Evolutionary conservation across 2,113 vertebrate species (phyloP).

Genomic region (Tor tambroides): DNA sequence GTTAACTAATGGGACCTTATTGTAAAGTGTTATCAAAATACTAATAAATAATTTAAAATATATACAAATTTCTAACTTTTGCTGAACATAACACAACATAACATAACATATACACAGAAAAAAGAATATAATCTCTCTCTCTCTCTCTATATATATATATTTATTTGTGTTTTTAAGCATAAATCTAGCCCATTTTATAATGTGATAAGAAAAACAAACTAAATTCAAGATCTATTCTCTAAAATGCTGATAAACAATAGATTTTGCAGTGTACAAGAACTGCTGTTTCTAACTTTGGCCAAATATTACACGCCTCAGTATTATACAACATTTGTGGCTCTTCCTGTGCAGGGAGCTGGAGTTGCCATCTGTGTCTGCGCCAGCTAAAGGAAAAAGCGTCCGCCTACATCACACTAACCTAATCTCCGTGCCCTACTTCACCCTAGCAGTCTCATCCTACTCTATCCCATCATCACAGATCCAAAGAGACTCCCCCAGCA

Average conservation of each 20-base stretch:
- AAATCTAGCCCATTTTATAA: no score
- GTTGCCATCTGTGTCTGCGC: slow-evolving; percentile 92
- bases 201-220: neutral
- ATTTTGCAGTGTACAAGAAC: neutral
- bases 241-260: neutral
- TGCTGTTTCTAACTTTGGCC: neutral
- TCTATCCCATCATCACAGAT: slow-evolving; percentile 57
- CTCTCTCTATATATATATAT: no score
- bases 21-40: no score
- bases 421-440: slow-evolving; percentile 66
- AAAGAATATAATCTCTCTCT: no score
- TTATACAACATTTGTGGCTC: slow-evolving; percentile 26
- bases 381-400: slow-evolving; percentile 95
- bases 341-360: slow-evolving; percentile 87
- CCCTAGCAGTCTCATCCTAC: slow-evolving; percentile 47
- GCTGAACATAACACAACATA: no score
- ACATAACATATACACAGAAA: no score
- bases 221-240: neutral
- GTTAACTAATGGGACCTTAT: no score
- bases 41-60: no score
- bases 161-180: no score
- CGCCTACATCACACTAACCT: slow-evolving; percentile 93
- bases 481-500: slow-evolving; percentile 45
- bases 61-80: no score
- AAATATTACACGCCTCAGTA: neutral